Evolutionary conservation across 2,113 vertebrate species (phyloP).

Genomic region (Mesembrinibis cayennensis): DNA sequence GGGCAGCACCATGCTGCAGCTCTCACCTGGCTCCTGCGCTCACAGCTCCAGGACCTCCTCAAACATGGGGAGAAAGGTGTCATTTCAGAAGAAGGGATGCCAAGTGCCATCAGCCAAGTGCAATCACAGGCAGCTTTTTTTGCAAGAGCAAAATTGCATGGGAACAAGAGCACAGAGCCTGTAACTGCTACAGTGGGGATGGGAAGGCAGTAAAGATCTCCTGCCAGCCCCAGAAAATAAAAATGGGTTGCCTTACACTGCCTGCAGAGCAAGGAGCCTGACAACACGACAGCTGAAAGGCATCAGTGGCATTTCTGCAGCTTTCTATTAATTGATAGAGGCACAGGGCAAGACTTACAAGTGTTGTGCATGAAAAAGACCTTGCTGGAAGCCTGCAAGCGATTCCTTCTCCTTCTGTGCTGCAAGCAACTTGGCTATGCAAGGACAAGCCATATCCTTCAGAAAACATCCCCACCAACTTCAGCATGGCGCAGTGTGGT

Average conservation of each 20-base stretch:
- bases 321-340: not conserved
- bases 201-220: not conserved
- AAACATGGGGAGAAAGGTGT: fast-evolving
- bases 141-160: not conserved
- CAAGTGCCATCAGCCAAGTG: not conserved
- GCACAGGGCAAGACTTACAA: not conserved
- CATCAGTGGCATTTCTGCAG: not conserved
- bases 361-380: not conserved
- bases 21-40: not conserved
- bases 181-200: not conserved
- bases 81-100: not conserved
- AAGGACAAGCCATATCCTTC: not conserved
- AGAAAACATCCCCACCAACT: not conserved
- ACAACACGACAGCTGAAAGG: not conserved
- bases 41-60: not conserved
- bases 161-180: not conserved
- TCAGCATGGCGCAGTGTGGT: fast-evolving
- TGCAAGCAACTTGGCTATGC: not conserved
- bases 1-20: not conserved
- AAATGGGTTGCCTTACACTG: not conserved
- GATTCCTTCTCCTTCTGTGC: not conserved
- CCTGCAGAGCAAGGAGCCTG: not conserved
- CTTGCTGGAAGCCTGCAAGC: not conserved
- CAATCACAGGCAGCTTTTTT: not conserved
- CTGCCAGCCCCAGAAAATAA: not conserved